These are phyloP conservation scores for Macrotus californicus DNA, from an alignment of 2,113 vertebrate species.

Conservation along the genomic window DNA sequence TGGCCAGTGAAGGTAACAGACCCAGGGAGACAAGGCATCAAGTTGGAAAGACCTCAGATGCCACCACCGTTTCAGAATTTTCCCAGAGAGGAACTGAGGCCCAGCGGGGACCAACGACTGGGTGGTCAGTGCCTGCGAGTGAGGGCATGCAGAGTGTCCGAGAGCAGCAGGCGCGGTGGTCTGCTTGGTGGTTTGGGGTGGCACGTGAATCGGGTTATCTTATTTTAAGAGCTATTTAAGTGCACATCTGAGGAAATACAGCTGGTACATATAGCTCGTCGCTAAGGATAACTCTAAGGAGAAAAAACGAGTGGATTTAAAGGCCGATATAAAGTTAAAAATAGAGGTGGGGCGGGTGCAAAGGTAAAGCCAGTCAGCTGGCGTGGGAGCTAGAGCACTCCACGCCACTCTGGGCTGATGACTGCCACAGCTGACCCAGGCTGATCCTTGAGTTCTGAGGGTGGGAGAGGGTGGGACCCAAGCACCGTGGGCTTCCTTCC, in stretches of 20 bases:
- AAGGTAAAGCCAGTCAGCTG: neutral
- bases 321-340: neutral
- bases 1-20: neutral
- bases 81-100: neutral
- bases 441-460: neutral
- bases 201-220: neutral
- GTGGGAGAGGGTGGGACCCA: neutral
- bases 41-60: neutral
- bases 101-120: neutral
- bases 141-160: neutral
- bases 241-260: neutral
- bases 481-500: neutral
- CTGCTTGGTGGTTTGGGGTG: neutral
- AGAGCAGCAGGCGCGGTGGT: neutral
- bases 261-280: neutral
- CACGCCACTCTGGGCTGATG: neutral
- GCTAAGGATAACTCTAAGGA: neutral
- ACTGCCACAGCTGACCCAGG: neutral
- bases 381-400: rapidly evolving
- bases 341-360: neutral
- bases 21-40: neutral
- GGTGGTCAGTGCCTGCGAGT: neutral
- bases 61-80: neutral
- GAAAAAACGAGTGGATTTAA: neutral
- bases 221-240: neutral